Base-by-base conservation (phyloP, 30 jellyfish, hydroid and myxozoan genomes). In the Aurelia sp. region DNA sequence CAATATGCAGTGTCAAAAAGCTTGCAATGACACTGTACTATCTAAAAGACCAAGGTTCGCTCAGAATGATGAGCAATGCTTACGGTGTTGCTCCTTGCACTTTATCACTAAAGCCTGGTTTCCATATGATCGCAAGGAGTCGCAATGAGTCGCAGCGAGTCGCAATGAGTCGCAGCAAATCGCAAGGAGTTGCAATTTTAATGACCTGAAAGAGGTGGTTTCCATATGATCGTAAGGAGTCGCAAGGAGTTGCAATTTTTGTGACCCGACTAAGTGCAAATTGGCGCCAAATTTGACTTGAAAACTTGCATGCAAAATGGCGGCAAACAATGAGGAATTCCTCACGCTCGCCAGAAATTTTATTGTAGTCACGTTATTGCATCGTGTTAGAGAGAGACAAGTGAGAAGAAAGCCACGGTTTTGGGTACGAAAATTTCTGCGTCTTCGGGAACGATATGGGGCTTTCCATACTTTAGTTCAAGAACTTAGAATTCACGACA, bases 361-460 rank as follows among this genome's bases (percentile, higher is more conserved):
- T 72, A 30, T 72, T 18, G 83, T 48, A 41, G 73, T 74, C 85
- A 40, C 31, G 22, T 15, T 41, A 22, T 9, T 74, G 21, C 69
- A 52, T 13, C 50, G 69, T 40, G 53, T 47, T 20, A 47, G 71
- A 74, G 72, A 52, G 70, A 47, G 85, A 52, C 85, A 74, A 52
- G 53, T 20, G 38, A 74, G 85, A 74, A 74, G 85, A 55, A 74
- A 52, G 22, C 85, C 70, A 41, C 17, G 85, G 72, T 74, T 74
- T 52, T 74, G 85, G 72, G 85, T 74, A 35, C 85, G 85, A 11
- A 17, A 74, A 74, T 41, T 74, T 74, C 72, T 41, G 70, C 85
- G 72, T 74, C 72, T 52, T 41, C 70, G 85, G 72, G 72, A 74
- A 53, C 27, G 24, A 38, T 22, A 74, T 74, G 76, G 85, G 21